Evolutionary conservation across 2,888 invertebrate genomes (phyloP).

Genomic region (Xestia xanthographa): DNA sequence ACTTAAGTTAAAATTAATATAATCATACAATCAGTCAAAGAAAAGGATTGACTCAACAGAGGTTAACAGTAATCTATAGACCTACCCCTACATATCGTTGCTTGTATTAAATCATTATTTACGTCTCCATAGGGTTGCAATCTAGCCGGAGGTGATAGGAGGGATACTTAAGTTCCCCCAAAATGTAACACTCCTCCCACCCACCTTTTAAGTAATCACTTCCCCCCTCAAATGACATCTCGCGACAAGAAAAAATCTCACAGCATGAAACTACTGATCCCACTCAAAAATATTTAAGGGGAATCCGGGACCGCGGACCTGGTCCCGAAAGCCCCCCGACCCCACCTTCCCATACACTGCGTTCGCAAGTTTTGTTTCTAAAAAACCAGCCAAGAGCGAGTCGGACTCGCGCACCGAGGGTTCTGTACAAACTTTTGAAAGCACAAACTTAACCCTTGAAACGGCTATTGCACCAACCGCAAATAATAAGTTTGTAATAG

Average conservation of each 20-base stretch:
- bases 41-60: neutral
- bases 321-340: no score
- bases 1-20: neutral
- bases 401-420: no score
- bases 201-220: slow-evolving; percentile 10
- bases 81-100: neutral
- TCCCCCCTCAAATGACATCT: neutral
- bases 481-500: no score
- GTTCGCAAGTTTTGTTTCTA: neutral
- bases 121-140: neutral
- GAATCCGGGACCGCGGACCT: no score
- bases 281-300: no score
- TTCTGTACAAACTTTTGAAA: no score
- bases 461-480: no score
- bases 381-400: no score
- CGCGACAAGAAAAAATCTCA: neutral
- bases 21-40: neutral
- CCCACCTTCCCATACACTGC: slow-evolving; percentile 16
- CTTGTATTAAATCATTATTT: neutral
- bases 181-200: neutral
- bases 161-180: slow-evolving; percentile 3
- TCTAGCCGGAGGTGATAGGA: slow-evolving; percentile 1
- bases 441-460: no score
- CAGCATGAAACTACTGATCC: slow-evolving; percentile 29
- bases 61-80: neutral